Evolutionary conservation across 2,797 vertebrate species (phyloP), one percentile per base, ranked within the genome.

Genomic region (Microcaecilia unicolor): DNA sequence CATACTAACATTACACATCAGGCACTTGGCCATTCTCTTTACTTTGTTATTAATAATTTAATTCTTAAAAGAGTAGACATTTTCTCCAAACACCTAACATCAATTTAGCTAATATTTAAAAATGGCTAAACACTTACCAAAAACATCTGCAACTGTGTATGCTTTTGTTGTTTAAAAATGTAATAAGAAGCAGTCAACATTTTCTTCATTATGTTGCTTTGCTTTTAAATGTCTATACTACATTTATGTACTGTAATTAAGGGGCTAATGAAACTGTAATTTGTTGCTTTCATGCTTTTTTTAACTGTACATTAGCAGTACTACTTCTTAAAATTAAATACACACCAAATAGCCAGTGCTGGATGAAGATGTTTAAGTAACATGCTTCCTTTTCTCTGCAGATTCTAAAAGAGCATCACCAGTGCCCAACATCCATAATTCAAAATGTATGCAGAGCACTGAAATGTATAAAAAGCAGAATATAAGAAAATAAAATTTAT

Each of bases 391-490:
- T 86, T 81, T 79, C 85, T 95, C 88, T 91, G 90, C 88, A 92
- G 87, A 90, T 90, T 91, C 87, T 82, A 88, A 91, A 91, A 89
- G 91, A 82, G 82, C 85, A 92, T 92, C 89, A 89, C 83, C 87
- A 85, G 91, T 92, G 89, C 89, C 88, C 86, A 73, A 84, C 91
- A 90, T 91, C 84, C 82, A 91, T 89, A 88, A 90, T 93, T 90
- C 90, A 87, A 92, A 93, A 93, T 95, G 90, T 92, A 94, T 90
- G 90, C 92, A 90, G 88, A 94, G 92, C 91, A 93, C 87, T 90
- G 88, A 93, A 92, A 97, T 94, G 93, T 97, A 97, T 93, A 97
- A 97, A 96, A 97, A 94, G 91, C 93, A 91, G 90, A 98, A 95
- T 89, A 83, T 84, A 85, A 90, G 86, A 93, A 99, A 98, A 97